Base-by-base conservation (phyloP, 2,888 invertebrate genomes). In the Hedychridium roseum region DNA sequence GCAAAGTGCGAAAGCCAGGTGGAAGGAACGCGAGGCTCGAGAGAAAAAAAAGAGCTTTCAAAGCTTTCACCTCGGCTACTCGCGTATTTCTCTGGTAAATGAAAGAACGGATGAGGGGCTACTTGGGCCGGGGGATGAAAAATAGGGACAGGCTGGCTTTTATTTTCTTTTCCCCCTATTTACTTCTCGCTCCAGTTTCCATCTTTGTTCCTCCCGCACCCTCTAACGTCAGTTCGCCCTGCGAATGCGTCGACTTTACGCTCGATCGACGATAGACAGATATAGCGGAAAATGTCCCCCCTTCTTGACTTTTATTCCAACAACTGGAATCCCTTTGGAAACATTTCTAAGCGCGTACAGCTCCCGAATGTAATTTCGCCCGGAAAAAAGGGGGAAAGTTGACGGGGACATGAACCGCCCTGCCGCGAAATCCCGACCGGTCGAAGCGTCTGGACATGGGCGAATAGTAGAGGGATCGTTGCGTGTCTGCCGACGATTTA, bases 111-210 rank as follows among this genome's bases (percentile, higher is more conserved):
- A 6, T n/a, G 38, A 17, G 26, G 3, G 12, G 14, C n/a, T 26
- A 18, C 14, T 30, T 40, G 27, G 36, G 43, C 36, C 43, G 53
- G 44, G 54, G 43, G 54, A 51, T 57, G 64, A 61, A 53, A 64
- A 64, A 64, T 53, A 52, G 55, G 48, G 18, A 37, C 47, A 38
- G 39, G 27, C 40, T 55, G 46, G 31, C 45, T 49, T 41, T 38
- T 41, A 53, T 54, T 51, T 58, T 57, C 57, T 43, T 23, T 46
- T 41, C 23, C 31, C 16, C 53, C n/a, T n/a, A n/a, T 31, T 38
- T 30, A 45, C 57, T 50, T 43, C 48, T 51, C 54, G 28, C n/a
- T n/a, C 5, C 36, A 12, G 6, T 27, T 34, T n/a, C 41, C 38
- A 45, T 45, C 32, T 14, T 42, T 34, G 32, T 44, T 47, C 18